Percentiles rank a stretch among this genome's conserved stretches.
These are phyloP conservation scores for Irena cyanogastra DNA, from an alignment of 2,113 vertebrate genomes.

Conservation along the genomic window DNA sequence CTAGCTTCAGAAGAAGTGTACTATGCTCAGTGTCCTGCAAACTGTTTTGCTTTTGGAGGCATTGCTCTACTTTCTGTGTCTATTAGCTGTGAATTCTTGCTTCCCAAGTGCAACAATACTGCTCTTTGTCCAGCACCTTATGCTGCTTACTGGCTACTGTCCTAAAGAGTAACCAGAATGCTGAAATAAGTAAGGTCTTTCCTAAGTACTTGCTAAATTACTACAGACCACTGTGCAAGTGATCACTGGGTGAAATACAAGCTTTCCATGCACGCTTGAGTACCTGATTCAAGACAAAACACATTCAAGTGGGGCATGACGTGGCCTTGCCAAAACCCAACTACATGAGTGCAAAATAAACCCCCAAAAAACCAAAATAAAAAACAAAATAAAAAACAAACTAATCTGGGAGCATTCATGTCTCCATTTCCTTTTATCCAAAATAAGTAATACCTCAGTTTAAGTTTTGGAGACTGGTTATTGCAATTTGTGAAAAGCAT, in stretches of 20 bases:
- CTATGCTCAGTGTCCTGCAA: neutral
- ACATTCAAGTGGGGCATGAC: neutral
- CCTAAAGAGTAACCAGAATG: neutral
- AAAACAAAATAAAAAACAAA: neutral
- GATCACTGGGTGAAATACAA: neutral
- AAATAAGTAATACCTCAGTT: neutral
- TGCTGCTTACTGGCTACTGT: neutral
- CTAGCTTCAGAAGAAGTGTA: neutral
- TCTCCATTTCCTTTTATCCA: neutral
- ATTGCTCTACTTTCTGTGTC: neutral
- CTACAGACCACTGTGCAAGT: neutral
- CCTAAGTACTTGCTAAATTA: neutral
- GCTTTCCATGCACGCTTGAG: neutral
- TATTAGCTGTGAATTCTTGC: neutral
- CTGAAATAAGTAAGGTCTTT: neutral
- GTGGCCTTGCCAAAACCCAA: neutral
- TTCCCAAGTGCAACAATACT: neutral
- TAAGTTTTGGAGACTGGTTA: neutral
- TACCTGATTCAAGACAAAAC: neutral
- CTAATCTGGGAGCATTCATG: neutral
- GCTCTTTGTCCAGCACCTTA: neutral
- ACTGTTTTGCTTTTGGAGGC: neutral
- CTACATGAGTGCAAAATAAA: too few species aligned
- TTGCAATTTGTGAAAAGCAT: neutral
- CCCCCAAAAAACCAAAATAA: too few species aligned